phyloP scores from a whole-genome alignment of 35 echinoderm and acorn worm species.

The Acanthaster planci region DNA sequence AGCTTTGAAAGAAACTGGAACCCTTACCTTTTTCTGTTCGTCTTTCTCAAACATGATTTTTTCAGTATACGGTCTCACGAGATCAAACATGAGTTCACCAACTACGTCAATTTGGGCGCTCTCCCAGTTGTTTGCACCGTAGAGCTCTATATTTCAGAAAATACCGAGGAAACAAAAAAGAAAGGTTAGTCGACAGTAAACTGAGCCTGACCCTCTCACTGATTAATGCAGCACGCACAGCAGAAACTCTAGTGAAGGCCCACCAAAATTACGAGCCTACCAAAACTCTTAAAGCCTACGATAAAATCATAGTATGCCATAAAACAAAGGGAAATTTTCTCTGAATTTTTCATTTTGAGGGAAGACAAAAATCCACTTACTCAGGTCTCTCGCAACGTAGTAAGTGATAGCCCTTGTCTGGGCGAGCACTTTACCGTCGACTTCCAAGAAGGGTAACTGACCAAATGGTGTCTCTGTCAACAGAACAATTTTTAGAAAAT shows the following conservation, averaged over 20 bases:
- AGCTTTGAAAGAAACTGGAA: too few relatives aligned
- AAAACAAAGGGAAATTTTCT: too few relatives aligned
- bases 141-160: background rate
- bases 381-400: constrained; percentile 44
- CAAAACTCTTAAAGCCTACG: too few relatives aligned
- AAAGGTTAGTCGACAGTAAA: too few relatives aligned
- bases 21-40: background rate
- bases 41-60: background rate
- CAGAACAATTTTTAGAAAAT: too few relatives aligned
- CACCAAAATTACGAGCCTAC: too few relatives aligned
- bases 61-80: background rate
- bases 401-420: constrained; percentile 32
- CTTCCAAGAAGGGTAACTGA: constrained; percentile 29
- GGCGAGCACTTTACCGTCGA: constrained; percentile 14
- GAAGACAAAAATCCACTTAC: constrained; percentile 20
- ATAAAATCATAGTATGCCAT: too few relatives aligned
- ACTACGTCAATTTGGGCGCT: background rate
- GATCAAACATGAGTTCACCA: constrained; percentile 11
- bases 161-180: too few relatives aligned
- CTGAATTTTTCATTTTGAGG: too few relatives aligned
- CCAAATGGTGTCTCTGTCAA: constrained; percentile 34
- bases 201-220: too few relatives aligned
- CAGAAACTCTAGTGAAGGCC: too few relatives aligned
- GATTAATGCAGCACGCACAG: too few relatives aligned
- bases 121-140: background rate